phyloP scores from a whole-genome alignment of 2,113 vertebrate species.

The Pithys albifrons region DNA sequence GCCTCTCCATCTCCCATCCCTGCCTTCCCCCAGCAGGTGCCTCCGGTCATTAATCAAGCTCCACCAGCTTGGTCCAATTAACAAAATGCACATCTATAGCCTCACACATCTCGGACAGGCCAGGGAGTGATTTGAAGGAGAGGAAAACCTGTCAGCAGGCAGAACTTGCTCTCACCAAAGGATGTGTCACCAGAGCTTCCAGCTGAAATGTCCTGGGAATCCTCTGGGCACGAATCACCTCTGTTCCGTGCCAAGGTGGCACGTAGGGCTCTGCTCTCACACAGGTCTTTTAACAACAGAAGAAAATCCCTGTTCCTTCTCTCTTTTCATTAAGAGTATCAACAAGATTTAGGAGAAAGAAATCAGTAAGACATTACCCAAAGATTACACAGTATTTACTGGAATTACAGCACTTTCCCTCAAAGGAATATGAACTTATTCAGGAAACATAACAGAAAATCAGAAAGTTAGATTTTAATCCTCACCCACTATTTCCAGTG shows the following conservation, averaged over 20 bases:
- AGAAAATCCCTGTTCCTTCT: neutral
- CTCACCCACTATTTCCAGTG: neutral
- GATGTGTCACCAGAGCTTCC: rapidly evolving
- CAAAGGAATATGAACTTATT: slow-evolving; percentile 6
- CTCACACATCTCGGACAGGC: neutral
- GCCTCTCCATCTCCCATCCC: neutral
- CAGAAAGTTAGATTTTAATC: slow-evolving; percentile 35
- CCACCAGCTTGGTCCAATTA: neutral
- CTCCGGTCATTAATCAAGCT: neutral
- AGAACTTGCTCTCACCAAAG: neutral
- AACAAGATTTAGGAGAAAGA: neutral
- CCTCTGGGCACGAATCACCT: neutral
- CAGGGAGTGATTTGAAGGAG: neutral
- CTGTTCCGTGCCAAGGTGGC: rapidly evolving
- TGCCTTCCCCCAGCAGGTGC: rapidly evolving
- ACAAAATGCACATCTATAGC: neutral
- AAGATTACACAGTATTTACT: neutral
- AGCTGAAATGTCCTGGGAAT: neutral
- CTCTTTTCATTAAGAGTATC: neutral
- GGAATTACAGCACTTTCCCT: neutral
- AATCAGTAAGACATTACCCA: neutral
- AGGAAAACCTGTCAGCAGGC: neutral
- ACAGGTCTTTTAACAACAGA: neutral
- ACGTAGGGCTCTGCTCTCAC: neutral
- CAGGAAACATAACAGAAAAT: neutral